Evolutionary conservation across 2,113 vertebrate genomes (phyloP), one percentile per base, ranked within the genome.

Genomic region (Climacteris rufus): DNA sequence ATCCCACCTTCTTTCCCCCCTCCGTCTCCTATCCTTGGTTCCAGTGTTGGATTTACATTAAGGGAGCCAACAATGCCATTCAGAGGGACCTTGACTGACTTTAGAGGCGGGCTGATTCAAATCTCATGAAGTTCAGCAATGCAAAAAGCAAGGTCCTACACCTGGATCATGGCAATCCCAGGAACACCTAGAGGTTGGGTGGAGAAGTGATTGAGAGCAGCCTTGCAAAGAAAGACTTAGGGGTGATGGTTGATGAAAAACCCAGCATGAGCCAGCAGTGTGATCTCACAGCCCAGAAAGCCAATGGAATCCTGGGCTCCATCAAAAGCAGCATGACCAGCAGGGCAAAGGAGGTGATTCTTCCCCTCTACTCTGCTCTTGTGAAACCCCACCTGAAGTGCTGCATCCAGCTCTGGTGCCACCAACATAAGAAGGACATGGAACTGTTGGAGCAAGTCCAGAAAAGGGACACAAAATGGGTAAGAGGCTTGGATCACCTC

Each of bases 221-320:
- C 1, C 8, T 6, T 65, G 22, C 0, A 0, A 27, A 65, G 44
- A 65, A 50, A 56, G 31, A 33, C 1, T 35, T 37, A 9, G 31
- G 21, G 6, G 1, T 77, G 33, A 19, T 44, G 14, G 22, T 19
- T 39, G n/a, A 53, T 39, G 37, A 39, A 44, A 80, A 27, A 10
- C 18, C 15, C 39, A 60, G 12, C 22, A 18, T 60, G 16, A 77
- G 9, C 11, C 0, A 0, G 11, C 45, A 52, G 31, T 17, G 44
- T 59, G 61, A 52, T 31, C 31, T 31, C 7, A 2, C 11, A 59
- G 61, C 37, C 37, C 37, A 59, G 49, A 88, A 49, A 57, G 17
- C 15, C 25, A 33, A 24, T 1, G 25, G 21, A 70, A 64, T 33
- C 31, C 42, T 64, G 66, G 49, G 21, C 30, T 49, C 17, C 35